Base-by-base conservation (phyloP, 2,113 vertebrate species). In the Poecilia latipinna region DNA sequence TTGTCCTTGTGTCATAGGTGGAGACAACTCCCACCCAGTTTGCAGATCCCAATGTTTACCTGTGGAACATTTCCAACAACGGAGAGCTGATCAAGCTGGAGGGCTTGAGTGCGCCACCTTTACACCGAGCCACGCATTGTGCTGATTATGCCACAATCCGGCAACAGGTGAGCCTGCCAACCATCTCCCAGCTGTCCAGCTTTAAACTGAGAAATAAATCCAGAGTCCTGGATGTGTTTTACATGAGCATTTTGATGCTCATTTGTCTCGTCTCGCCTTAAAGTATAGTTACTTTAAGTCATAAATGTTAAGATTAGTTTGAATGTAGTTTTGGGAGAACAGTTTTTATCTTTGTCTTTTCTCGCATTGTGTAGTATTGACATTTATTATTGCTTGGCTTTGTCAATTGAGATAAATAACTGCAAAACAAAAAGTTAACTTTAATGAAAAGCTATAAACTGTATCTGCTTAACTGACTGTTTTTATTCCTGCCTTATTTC, bases 21-120 rank as follows among this genome's bases (percentile, higher is more conserved):
- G 97, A 99, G 87, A 95, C 94, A 0, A 94, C 92, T 4, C 96
- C 96, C 0, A 80, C 95, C 75, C 97, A 98, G 91, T 98, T 98
- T 75, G 93, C 94, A 5, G 97, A 99, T 92, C 92, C 93, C 28
- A 96, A 78, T 37, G 91, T 99, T 68, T 99, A 99, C 73, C 68
- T 96, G 77, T 99, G 97, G 98, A 97, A 99, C 17, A 77, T 96
- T 79, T 94, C 96, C 77, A 95, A 93, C 67, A 96, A 94, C 0
- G 97, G 97, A 74, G 90, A 95, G 64, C 95, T 98, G 54, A 92
- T 94, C 68, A 96, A 92, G 85, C 83, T 98, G 82, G 93, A 96
- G 0, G 96, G 96, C 29, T 75, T 92, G 44, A 74, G 48, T 3
- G 88, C 86, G 0, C 80, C 94, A 1, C 88, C 91, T 0, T 79